Evolutionary conservation across 2,113 vertebrate species (phyloP).

Genomic region (Dicaeum eximium): DNA sequence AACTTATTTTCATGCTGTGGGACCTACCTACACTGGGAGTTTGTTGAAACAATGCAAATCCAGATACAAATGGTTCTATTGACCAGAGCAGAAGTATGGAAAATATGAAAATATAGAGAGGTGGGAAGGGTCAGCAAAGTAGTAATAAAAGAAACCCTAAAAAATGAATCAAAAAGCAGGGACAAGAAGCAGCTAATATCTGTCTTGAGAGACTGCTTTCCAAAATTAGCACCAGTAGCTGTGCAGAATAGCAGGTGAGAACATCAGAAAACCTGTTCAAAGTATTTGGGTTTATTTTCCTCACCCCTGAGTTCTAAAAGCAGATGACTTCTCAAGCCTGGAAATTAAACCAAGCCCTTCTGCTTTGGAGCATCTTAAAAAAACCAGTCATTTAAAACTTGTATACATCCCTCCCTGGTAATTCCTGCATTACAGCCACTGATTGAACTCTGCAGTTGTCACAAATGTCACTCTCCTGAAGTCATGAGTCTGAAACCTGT

Average conservation of each 20-base stretch:
- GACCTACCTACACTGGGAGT: background rate
- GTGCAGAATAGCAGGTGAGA: background rate
- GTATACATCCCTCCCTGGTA: background rate
- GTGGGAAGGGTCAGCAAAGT: background rate
- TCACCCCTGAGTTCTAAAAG: background rate
- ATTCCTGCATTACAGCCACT: background rate
- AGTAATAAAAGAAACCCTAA: background rate
- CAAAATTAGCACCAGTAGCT: background rate
- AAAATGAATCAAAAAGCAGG: background rate
- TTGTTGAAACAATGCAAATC: background rate
- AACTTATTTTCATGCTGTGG: background rate
- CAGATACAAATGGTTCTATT: background rate
- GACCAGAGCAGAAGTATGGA: background rate
- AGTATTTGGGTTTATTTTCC: background rate
- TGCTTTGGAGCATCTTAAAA: background rate
- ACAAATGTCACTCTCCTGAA: conserved; percentile 4
- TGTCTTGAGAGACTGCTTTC: background rate
- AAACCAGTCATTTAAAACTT: background rate
- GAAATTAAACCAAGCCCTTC: background rate
- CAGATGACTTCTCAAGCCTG: background rate
- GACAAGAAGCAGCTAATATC: background rate
- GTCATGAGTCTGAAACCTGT: background rate
- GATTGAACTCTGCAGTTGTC: background rate
- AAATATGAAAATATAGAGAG: background rate
- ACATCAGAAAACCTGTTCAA: background rate